Evolutionary conservation across 2,113 vertebrate species (phyloP).

Genomic region (Saccopteryx leptura): DNA sequence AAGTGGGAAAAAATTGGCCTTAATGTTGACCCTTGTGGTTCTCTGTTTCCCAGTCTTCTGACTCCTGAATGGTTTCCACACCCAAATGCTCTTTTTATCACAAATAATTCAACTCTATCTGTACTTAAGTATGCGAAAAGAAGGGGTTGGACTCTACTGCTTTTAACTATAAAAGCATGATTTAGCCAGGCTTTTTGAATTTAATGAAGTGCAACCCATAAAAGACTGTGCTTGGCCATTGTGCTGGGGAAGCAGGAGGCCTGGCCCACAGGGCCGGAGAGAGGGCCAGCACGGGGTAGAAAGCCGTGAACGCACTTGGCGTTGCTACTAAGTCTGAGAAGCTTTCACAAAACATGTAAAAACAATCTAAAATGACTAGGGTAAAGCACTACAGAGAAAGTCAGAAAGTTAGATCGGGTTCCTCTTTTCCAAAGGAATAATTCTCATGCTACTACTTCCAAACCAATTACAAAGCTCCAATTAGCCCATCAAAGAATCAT

Average conservation of each 20-base stretch:
- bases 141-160: slow-evolving; percentile 50
- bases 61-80: slow-evolving; percentile 62
- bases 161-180: slow-evolving; percentile 61
- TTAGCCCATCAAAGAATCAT: neutral
- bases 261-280: neutral
- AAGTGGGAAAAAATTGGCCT: slow-evolving; percentile 57
- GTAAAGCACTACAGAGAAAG: neutral
- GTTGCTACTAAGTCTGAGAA: neutral
- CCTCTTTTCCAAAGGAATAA: neutral
- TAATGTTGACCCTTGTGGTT: slow-evolving; percentile 51
- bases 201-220: slow-evolving; percentile 53
- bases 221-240: neutral
- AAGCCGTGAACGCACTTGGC: neutral
- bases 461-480: neutral
- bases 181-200: neutral
- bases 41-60: slow-evolving; percentile 51
- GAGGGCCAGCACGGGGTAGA: neutral
- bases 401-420: neutral
- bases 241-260: neutral
- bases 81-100: slow-evolving; percentile 47
- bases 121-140: neutral
- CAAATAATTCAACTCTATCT: slow-evolving; percentile 66
- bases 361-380: neutral
- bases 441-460: neutral
- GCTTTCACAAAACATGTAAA: neutral